Conservation (phyloP, 1,140 invertebrate species). For the Whitmania pigra region DNA sequence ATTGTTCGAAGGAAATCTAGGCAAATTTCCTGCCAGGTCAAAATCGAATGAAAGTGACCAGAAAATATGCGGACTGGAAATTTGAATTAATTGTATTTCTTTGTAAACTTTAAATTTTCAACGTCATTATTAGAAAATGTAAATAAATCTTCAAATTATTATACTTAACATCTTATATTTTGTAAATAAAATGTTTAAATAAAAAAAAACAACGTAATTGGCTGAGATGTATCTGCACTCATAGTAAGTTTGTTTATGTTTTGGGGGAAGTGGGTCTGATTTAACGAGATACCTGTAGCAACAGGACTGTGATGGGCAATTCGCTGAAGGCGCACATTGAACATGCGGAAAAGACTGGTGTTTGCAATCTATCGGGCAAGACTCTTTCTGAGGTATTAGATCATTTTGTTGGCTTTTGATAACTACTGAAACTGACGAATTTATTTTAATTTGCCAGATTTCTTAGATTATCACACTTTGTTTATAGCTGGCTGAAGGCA, state of each 20-base stretch:
- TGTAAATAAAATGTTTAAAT: too few species aligned
- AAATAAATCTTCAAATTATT: too few species aligned
- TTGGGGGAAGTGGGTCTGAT: not conserved
- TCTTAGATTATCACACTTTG: too few species aligned
- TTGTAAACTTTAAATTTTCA: too few species aligned
- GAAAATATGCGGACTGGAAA: too few species aligned
- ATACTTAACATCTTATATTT: too few species aligned
- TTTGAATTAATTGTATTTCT: too few species aligned
- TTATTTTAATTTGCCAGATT: not conserved
- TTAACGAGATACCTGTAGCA: not conserved
- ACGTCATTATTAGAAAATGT: too few species aligned
- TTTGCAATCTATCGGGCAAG: conserved; percentile 67
- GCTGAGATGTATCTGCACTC: not conserved
- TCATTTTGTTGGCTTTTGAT: not conserved
- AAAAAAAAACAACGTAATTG: not conserved
- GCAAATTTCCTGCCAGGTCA: too few species aligned
- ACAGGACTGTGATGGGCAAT: conserved; percentile 61
- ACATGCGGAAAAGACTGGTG: conserved; percentile 80
- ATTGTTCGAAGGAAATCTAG: too few species aligned
- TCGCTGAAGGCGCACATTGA: conserved; percentile 77
- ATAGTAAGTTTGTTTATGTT: conserved; percentile 13
- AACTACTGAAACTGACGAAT: not conserved
- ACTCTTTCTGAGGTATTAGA: conserved; percentile 55
- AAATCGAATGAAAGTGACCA: too few species aligned
- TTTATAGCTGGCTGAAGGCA: too few species aligned